Percentiles rank a stretch among this genome's conserved stretches.
Evolutionary conservation across 2,888 invertebrate species (phyloP).

Genomic region (Vanessa cardui): DNA sequence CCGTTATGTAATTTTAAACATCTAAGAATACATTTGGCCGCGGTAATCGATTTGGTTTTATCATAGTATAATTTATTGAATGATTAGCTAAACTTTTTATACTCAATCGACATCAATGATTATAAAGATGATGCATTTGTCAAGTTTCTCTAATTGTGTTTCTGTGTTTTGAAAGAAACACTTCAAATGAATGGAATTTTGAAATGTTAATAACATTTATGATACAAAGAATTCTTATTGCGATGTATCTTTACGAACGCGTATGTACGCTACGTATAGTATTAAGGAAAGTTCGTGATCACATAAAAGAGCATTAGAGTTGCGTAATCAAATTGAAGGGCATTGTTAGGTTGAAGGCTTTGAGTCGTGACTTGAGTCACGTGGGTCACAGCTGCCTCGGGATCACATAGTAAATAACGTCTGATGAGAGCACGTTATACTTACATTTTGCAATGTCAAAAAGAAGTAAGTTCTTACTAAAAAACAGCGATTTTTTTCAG

Average conservation of each 20-base stretch:
- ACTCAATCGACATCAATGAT: too few relatives aligned
- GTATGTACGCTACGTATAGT: neutral
- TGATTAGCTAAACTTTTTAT: too few relatives aligned
- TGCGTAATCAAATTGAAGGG: conserved; percentile 27
- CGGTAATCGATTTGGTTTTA: too few relatives aligned
- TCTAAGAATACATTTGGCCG: too few relatives aligned
- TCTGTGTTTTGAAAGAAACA: too few relatives aligned
- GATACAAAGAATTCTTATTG: too few relatives aligned
- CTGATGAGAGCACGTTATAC: neutral
- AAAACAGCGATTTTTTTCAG: neutral
- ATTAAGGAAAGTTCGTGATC: conserved; percentile 12
- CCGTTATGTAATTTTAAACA: too few relatives aligned
- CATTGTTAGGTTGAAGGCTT: conserved; percentile 21
- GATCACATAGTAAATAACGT: conserved; percentile 13
- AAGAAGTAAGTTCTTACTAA: neutral
- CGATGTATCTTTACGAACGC: neutral
- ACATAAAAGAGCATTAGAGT: conserved; percentile 23
- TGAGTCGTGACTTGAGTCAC: conserved; percentile 21
- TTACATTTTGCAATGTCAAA: neutral
- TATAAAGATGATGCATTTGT: too few relatives aligned
- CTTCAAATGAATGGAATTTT: too few relatives aligned
- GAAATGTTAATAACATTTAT: too few relatives aligned
- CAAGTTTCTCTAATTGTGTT: too few relatives aligned
- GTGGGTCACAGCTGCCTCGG: conserved; percentile 22
- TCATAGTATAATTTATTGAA: too few relatives aligned